phyloP scores from a whole-genome alignment of 2,797 vertebrate species.

The Paramormyrops hopkinsi region DNA sequence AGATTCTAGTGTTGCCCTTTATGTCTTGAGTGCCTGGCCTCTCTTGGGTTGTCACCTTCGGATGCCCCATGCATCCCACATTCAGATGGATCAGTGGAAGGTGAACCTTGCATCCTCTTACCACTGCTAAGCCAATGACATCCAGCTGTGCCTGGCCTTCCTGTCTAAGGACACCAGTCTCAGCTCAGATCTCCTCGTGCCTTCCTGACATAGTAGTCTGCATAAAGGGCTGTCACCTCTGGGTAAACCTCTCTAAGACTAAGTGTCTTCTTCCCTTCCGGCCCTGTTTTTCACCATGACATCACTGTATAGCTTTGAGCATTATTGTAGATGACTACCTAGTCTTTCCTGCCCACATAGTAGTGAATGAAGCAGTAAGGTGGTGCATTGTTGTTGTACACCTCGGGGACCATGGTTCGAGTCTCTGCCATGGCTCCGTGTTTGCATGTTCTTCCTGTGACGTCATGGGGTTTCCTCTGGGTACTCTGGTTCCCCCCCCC shows the following conservation, averaged over 20 bases:
- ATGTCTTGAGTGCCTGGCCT: background rate
- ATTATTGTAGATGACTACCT: background rate
- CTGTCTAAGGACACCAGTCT: background rate
- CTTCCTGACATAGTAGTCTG: background rate
- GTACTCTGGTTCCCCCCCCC: background rate
- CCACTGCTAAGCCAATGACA: background rate
- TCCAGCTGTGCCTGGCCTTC: background rate
- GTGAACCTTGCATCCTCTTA: background rate
- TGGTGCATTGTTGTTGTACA: background rate
- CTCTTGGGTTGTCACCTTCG: background rate
- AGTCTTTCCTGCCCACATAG: background rate
- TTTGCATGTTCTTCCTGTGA: background rate
- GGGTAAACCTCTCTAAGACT: background rate
- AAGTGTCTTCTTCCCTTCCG: background rate
- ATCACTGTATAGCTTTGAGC: background rate
- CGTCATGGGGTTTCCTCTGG: background rate
- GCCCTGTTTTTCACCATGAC: background rate
- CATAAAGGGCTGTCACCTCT: background rate
- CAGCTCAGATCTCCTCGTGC: background rate
- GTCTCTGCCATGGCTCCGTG: background rate
- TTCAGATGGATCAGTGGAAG: background rate
- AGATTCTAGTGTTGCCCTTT: background rate
- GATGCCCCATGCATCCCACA: background rate
- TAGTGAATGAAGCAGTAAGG: background rate
- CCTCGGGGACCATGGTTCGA: background rate